Evolutionary conservation across 2,888 invertebrate genomes (phyloP), one percentile per base, ranked within the genome.

Genomic region (Slavum lentiscoides): DNA sequence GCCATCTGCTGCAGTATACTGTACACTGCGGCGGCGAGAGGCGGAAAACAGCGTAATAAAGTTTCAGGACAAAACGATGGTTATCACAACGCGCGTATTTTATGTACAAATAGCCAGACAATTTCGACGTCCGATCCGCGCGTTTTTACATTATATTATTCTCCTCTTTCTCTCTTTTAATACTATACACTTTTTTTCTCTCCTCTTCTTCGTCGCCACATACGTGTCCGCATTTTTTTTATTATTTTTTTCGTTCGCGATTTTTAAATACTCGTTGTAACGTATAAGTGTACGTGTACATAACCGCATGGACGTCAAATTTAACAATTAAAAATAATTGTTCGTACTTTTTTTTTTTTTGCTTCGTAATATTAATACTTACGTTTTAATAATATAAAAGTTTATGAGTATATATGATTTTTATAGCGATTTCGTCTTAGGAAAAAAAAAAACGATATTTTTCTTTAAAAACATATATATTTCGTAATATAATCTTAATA

Each of bases 41-140:
- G 77, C 69, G 69, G 61, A 70, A 80, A 80, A 80, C 77, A 80
- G 62, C 77, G 70, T 80, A 80, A 80, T 80, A 80, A 80, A 80
- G 70, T 80, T 80, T 72, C 55, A 55, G 62, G 70, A 80, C 77
- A 80, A 80, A 80, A 70, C 70, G 77, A 80, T 80, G 70, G 4
- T 39, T 80, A 80, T 80, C 77, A 80, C 77, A 70, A 80, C 62
- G 30, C 30, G 69, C 8, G 70, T 80, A 70, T 80, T 80, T 80
- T 80, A 80, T 80, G 64, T 62, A 62, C 70, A 70, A 77, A 80
- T 55, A 55, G 70, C 70, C 77, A 70, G 77, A 80, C 77, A 55
- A 70, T 80, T 80, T 77, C 61, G 69, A 77, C 76, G 61, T 69
- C 69, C 76, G 37, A 61, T 77, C 68, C 68, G 53, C 61, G 68